phyloP scores from a whole-genome alignment of 2,797 vertebrate genomes.

The Cyprinodon diabolis region DNA sequence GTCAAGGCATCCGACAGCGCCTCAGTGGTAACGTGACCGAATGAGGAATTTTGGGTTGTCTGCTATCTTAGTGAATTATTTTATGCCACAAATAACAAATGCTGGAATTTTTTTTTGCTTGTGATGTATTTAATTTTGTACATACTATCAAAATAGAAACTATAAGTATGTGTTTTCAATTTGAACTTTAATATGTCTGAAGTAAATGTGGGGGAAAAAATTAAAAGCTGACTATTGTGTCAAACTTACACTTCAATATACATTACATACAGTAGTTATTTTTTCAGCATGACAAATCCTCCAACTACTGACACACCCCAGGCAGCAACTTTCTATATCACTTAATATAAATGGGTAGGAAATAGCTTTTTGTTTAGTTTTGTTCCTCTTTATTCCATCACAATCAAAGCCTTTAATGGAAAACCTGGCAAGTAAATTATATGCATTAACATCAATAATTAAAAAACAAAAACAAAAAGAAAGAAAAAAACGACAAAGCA shows the following conservation, averaged over 20 bases:
- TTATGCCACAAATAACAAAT: too few species aligned
- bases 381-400: constrained; percentile 41
- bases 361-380: constrained; percentile 60
- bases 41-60: too few species aligned
- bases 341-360: constrained; percentile 21
- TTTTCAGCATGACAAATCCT: background rate
- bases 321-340: background rate
- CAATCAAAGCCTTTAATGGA: constrained; percentile 71
- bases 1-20: too few species aligned
- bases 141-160: too few species aligned
- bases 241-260: too few species aligned
- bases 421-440: constrained; percentile 54
- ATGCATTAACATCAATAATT: constrained; percentile 74
- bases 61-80: too few species aligned
- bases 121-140: too few species aligned
- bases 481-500: background rate
- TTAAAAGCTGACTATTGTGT: background rate
- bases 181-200: too few species aligned
- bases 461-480: constrained; percentile 66
- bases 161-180: too few species aligned
- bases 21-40: too few species aligned
- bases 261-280: background rate
- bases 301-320: background rate
- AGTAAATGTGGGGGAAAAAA: background rate
- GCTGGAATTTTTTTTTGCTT: too few species aligned